phyloP scores from a whole-genome alignment of 2,797 vertebrate species.

The Chiroxiphia lanceolata region DNA sequence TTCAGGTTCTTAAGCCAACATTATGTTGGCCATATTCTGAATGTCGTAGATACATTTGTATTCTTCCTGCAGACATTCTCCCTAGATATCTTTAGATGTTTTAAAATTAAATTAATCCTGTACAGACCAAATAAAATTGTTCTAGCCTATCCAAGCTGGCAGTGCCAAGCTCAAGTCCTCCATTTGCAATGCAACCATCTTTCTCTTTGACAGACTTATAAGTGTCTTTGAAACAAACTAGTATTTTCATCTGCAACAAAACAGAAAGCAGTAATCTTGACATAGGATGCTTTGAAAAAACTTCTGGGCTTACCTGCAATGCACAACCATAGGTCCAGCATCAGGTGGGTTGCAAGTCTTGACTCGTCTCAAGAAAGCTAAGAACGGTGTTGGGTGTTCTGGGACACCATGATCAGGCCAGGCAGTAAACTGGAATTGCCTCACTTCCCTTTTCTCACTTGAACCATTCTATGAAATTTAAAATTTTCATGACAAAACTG shows the following conservation, averaged over 20 bases:
- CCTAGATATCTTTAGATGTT: not conserved
- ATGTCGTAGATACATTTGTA: not conserved
- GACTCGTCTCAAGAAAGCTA: slow-evolving; percentile 94
- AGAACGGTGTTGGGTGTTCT: slow-evolving; percentile 95
- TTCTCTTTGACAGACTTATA: not conserved
- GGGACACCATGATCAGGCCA: slow-evolving; percentile 99
- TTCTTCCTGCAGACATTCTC: not conserved
- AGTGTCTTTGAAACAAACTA: not conserved
- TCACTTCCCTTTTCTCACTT: slow-evolving; percentile 96
- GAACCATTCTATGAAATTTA: slow-evolving; percentile 87
- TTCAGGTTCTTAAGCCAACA: not conserved
- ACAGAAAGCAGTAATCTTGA: not conserved
- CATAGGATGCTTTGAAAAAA: not conserved
- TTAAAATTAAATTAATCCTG: not conserved
- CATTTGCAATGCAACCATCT: not conserved
- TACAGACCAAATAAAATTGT: not conserved
- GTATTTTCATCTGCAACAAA: not conserved
- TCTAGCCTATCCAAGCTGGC: not conserved
- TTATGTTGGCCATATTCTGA: not conserved
- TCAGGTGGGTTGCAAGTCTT: slow-evolving; percentile 98
- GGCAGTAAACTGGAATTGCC: slow-evolving; percentile 98
- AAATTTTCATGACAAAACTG: slow-evolving; percentile 21
- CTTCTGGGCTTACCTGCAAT: slow-evolving; percentile 88
- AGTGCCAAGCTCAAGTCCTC: not conserved
- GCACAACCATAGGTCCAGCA: slow-evolving; percentile 98